Percentiles rank a stretch among this genome's conserved stretches.
These are phyloP conservation scores for Acanthopleura granulata DNA, from an alignment of 2,888 invertebrate species.

Conservation along the genomic window DNA sequence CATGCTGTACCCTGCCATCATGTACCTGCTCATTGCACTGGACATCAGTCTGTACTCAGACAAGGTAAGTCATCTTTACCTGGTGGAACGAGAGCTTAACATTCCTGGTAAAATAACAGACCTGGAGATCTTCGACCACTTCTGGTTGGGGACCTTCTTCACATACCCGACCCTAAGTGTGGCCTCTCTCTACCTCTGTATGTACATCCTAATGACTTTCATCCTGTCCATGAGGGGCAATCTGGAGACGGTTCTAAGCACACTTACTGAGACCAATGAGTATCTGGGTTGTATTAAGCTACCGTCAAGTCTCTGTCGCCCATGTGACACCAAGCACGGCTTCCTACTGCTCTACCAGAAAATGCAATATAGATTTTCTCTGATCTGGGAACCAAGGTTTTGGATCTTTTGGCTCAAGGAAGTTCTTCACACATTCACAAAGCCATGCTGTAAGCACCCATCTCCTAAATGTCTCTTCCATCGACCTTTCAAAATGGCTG, in stretches of 20 bases:
- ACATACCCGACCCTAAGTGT: conserved; percentile 11
- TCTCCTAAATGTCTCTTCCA: neutral
- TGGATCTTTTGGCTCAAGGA: conserved; percentile 22
- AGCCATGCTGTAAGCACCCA: neutral
- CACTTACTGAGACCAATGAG: conserved; percentile 14
- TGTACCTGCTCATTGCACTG: conserved; percentile 12
- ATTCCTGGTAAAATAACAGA: conserved; percentile 18
- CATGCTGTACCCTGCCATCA: conserved; percentile 17
- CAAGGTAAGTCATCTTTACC: neutral
- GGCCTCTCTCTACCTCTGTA: conserved; percentile 12
- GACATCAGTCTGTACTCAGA: conserved; percentile 16
- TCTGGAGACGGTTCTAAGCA: neutral
- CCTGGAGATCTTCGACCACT: conserved; percentile 20
- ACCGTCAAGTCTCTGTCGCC: neutral
- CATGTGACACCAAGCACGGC: neutral
- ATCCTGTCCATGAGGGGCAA: conserved; percentile 17
- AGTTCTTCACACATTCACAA: neutral
- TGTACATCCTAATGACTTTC: conserved; percentile 21
- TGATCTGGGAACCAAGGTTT: conserved; percentile 21
- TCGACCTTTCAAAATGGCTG: conserved; percentile 13
- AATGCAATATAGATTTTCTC: conserved; percentile 18
- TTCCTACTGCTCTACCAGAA: conserved; percentile 21
- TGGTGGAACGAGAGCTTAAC: neutral
- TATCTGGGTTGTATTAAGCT: conserved; percentile 17
- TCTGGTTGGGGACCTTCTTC: conserved; percentile 19